These are phyloP conservation scores for Cistogaster globosa DNA, from an alignment of 2,888 invertebrate genomes.

Conservation along the genomic window DNA sequence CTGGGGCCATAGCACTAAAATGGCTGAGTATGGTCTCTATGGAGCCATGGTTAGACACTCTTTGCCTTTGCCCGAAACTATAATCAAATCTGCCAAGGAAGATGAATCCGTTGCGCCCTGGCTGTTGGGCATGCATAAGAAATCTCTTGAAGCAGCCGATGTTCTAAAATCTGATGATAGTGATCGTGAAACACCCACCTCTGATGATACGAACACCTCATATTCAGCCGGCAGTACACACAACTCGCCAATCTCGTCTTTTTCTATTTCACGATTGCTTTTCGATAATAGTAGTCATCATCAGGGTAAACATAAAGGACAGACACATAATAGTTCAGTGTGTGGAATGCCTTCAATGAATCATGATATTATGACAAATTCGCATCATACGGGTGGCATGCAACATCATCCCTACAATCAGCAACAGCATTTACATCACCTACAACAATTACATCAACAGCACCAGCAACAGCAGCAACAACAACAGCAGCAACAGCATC, in stretches of 20 bases:
- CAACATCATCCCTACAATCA: conserved; percentile 80
- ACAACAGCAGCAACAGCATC: conserved; percentile 75
- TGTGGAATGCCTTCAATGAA: conserved; percentile 51
- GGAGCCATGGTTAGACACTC: conserved; percentile 99
- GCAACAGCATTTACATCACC: conserved; percentile 79
- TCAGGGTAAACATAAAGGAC: conserved; percentile 57
- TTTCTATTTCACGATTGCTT: conserved; percentile 82
- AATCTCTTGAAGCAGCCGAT: conserved; percentile 98
- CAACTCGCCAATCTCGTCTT: conserved; percentile 83
- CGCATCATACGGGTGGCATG: conserved; percentile 66
- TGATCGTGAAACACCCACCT: conserved; percentile 86
- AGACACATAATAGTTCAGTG: conserved; percentile 68
- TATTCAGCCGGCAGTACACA: conserved; percentile 83
- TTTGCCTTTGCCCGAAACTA: conserved; percentile 98
- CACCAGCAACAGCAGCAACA: conserved; percentile 74
- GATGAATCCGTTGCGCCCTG: conserved; percentile 99
- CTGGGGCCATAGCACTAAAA: conserved; percentile 99
- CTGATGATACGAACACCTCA: conserved; percentile 85
- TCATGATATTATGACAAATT: conserved; percentile 68
- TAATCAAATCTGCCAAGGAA: conserved; percentile 98
- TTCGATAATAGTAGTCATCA: conserved; percentile 79
- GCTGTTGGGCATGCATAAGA: conserved; percentile 98
- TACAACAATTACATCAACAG: conserved; percentile 78
- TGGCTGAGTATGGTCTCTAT: conserved; percentile 99
- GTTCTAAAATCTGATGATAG: conserved; percentile 93